Percentiles rank a stretch among this genome's conserved stretches.
phyloP scores from a whole-genome alignment of 1,140 invertebrate species.

The Dendroctonus ponderosae region DNA sequence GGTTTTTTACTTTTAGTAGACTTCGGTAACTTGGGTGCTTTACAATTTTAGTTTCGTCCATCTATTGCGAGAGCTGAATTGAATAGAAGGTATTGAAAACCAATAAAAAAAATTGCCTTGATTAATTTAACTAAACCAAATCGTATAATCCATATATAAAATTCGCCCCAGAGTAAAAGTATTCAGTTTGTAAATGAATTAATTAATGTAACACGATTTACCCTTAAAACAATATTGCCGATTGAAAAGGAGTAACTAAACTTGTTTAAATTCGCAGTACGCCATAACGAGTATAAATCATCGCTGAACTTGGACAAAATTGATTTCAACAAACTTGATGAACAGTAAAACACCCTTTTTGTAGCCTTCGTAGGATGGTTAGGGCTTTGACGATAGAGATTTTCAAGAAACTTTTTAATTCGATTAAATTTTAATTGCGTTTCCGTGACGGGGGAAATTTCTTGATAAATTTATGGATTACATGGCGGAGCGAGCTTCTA shows the following conservation, averaged over 20 bases:
- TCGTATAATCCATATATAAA: too few relatives aligned
- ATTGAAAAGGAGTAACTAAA: slow-evolving; percentile 1
- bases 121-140: too few relatives aligned
- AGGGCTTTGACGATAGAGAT: slow-evolving; percentile 8
- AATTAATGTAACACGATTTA: neutral
- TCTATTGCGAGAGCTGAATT: too few relatives aligned
- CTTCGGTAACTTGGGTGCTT: too few relatives aligned
- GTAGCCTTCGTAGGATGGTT: too few relatives aligned
- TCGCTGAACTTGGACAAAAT: slow-evolving; percentile 6
- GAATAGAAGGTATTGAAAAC: too few relatives aligned
- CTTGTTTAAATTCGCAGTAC: slow-evolving; percentile 11
- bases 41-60: too few relatives aligned
- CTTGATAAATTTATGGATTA: slow-evolving; percentile 31
- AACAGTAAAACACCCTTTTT: neutral
- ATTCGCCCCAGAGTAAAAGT: too few relatives aligned
- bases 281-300: slow-evolving; percentile 17
- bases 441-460: slow-evolving; percentile 26
- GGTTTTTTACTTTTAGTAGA: too few relatives aligned
- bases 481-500: slow-evolving; percentile 9
- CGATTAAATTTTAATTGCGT: slow-evolving; percentile 32
- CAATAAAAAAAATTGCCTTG: too few relatives aligned
- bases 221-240: neutral
- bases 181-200: too few relatives aligned
- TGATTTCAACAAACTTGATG: slow-evolving; percentile 11
- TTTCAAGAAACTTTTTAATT: slow-evolving; percentile 28